Conservation (phyloP, 2,888 invertebrate genomes). For the Pristionchus entomophagus region DNA sequence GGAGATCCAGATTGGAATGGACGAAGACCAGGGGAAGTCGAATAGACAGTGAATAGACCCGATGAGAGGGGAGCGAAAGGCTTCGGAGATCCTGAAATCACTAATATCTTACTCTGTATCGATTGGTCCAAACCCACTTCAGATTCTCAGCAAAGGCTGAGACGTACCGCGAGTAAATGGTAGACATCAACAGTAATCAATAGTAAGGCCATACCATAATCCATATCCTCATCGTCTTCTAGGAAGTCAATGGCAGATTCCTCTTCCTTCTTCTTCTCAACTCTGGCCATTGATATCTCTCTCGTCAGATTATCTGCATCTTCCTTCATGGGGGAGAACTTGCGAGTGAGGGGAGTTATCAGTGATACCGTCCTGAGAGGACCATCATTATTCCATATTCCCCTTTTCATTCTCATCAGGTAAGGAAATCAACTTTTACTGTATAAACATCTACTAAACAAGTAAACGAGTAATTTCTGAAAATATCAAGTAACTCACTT, state of each 20-base stretch:
- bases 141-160: too few relatives aligned
- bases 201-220: constrained; percentile 19
- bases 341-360: constrained; percentile 56
- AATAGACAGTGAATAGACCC: constrained; percentile 43
- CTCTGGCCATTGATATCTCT: constrained; percentile 53
- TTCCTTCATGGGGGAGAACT: constrained; percentile 63
- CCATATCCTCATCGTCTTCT: constrained; percentile 59
- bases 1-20: constrained; percentile 48
- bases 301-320: constrained; percentile 54
- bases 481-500: constrained; percentile 49
- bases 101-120: background rate
- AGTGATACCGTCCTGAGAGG: constrained; percentile 53
- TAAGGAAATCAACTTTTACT: background rate
- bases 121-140: too few relatives aligned
- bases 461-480: background rate
- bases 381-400: too few relatives aligned
- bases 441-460: background rate
- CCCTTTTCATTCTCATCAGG: background rate
- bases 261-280: constrained; percentile 52
- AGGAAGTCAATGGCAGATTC: constrained; percentile 59
- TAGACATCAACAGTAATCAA: background rate
- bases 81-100: constrained; percentile 33
- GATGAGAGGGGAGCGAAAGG: background rate
- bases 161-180: too few relatives aligned
- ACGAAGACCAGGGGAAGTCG: constrained; percentile 44